Evolutionary conservation across 2,113 vertebrate species (phyloP).

Genomic region (Osmerus mordax): DNA sequence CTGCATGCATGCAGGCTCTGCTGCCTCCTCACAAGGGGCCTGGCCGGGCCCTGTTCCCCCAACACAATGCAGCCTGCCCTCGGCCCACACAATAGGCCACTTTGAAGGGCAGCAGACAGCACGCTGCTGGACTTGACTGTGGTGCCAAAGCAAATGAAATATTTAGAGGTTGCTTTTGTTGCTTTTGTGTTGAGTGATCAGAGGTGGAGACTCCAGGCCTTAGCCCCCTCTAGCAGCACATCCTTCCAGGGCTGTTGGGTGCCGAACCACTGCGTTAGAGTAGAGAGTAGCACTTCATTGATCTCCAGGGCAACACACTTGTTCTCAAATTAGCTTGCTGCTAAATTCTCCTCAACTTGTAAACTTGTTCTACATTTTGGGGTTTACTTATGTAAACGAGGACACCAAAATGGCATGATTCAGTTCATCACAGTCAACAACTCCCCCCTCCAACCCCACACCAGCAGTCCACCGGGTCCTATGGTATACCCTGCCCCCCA

Average conservation of each 20-base stretch:
- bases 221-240: conserved; percentile 25
- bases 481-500: conserved; percentile 70
- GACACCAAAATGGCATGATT: not conserved
- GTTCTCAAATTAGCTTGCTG: not conserved
- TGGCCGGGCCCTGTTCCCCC: not conserved
- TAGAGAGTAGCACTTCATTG: not conserved
- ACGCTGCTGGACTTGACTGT: conserved; percentile 57
- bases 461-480: conserved; percentile 51
- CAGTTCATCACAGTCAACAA: conserved; percentile 55
- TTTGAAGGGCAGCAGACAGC: conserved; percentile 62
- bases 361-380: not conserved
- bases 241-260: not conserved
- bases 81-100: conserved; percentile 39
- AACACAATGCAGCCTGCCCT: not conserved
- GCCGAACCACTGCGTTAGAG: not conserved
- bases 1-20: conserved; percentile 57
- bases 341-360: no score
- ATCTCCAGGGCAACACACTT: not conserved
- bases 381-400: not conserved
- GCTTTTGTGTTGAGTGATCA: conserved; percentile 63
- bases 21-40: conserved; percentile 53
- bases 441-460: not conserved
- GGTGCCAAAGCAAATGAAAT: conserved; percentile 64
- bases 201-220: conserved; percentile 34
- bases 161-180: conserved; percentile 71